A percentile compares a stretch with the other conserved stretches of the same genome.
Conservation (phyloP, 2,113 vertebrate species). For the Mungos mungo region DNA sequence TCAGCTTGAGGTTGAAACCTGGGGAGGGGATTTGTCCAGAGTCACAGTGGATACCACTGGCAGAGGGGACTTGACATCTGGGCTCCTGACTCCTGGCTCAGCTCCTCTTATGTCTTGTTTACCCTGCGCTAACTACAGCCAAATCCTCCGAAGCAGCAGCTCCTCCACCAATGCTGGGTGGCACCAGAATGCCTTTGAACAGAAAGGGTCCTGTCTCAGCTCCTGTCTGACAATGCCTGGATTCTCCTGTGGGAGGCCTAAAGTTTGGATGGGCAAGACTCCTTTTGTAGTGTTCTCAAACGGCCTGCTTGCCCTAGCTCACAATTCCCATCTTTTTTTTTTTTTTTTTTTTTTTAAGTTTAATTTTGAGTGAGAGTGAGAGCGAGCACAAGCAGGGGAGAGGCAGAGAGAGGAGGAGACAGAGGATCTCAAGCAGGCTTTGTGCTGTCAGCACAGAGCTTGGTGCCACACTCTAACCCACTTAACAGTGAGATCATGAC, state of each 20-base stretch:
- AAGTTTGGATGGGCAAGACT: background rate
- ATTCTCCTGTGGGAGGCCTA: background rate
- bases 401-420: too few species aligned
- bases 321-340: background rate
- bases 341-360: too few species aligned
- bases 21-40: background rate
- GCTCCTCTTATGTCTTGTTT: rapidly evolving
- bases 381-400: too few species aligned
- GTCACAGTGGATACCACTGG: background rate
- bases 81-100: background rate
- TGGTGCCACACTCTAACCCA: too few species aligned
- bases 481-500: too few species aligned
- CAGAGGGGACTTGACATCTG: background rate
- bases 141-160: background rate
- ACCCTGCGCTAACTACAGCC: background rate
- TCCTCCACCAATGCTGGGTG: slow-evolving; percentile 43
- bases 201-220: background rate
- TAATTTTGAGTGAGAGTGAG: too few species aligned
- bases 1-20: background rate
- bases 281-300: background rate
- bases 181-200: slow-evolving; percentile 52
- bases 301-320: background rate
- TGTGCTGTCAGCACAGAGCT: too few species aligned
- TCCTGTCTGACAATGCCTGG: background rate
- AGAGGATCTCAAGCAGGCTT: too few species aligned